A percentile compares a stretch with the other conserved stretches of the same genome.
Evolutionary conservation across 2,888 invertebrate species (phyloP).

Genomic region (Phyllotreta striolata): DNA sequence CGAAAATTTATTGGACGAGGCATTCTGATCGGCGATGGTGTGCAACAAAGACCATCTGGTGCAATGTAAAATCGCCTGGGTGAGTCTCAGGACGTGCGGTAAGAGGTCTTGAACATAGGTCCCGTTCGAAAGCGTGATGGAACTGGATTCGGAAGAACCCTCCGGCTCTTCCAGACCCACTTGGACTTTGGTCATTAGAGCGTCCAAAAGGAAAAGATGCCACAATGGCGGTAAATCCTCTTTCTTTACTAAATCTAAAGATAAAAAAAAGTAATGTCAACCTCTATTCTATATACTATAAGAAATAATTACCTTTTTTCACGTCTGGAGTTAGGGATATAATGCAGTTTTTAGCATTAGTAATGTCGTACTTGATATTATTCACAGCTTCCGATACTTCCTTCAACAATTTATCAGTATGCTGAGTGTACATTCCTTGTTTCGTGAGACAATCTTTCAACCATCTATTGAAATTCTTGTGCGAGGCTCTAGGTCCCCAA

Average conservation of each 20-base stretch:
- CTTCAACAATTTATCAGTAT: slow-evolving; percentile 75
- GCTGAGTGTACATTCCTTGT: slow-evolving; percentile 88
- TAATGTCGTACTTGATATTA: slow-evolving; percentile 68
- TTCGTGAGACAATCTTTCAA: slow-evolving; percentile 88
- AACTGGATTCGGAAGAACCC: slow-evolving; percentile 56
- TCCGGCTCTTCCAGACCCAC: slow-evolving; percentile 66
- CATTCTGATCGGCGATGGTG: slow-evolving; percentile 56
- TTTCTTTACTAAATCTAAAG: slow-evolving; percentile 54
- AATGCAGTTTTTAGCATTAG: slow-evolving; percentile 70
- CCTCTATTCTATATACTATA: slow-evolving; percentile 5
- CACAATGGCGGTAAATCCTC: slow-evolving; percentile 72
- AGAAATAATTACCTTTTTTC: slow-evolving; percentile 51
- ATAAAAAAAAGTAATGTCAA: slow-evolving; percentile 18
- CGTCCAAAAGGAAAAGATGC: slow-evolving; percentile 78
- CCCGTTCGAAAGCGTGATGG: slow-evolving; percentile 54
- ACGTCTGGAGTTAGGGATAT: slow-evolving; percentile 64
- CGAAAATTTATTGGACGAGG: slow-evolving; percentile 60
- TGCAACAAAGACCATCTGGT: slow-evolving; percentile 65
- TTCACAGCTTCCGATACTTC: slow-evolving; percentile 77
- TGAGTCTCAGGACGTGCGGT: slow-evolving; percentile 71
- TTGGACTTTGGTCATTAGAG: slow-evolving; percentile 78
- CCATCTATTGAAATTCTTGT: slow-evolving; percentile 87
- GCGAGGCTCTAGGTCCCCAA: slow-evolving; percentile 88
- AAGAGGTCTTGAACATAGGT: slow-evolving; percentile 68
- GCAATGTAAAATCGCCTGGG: slow-evolving; percentile 71